A percentile compares a stretch with the other conserved stretches of the same genome.
Conservation (phyloP, 1,140 invertebrate species). For the Eubasilissa regina region DNA sequence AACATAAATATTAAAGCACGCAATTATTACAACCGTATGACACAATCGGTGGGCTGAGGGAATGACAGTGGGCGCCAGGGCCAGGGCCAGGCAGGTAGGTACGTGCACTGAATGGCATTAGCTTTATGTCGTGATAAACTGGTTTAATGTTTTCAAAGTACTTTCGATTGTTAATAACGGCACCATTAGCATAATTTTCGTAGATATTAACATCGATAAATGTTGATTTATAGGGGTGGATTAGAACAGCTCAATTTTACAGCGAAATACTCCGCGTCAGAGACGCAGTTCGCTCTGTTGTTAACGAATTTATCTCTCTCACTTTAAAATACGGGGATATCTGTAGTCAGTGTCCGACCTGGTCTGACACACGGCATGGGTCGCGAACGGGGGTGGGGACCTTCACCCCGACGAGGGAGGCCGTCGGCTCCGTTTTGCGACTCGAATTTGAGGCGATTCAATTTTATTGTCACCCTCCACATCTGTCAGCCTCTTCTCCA, state of each 20-base stretch:
- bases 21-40: slow-evolving; percentile 5
- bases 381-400: no score
- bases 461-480: slow-evolving; percentile 5
- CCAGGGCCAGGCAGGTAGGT: slow-evolving; percentile 24
- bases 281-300: slow-evolving; percentile 19
- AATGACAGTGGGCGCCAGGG: slow-evolving; percentile 22
- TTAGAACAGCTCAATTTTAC: slow-evolving; percentile 43
- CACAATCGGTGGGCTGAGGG: slow-evolving; percentile 14
- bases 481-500: background rate
- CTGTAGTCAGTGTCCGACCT: background rate
- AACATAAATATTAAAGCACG: background rate
- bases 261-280: slow-evolving; percentile 19
- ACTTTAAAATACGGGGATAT: background rate
- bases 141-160: slow-evolving; percentile 51
- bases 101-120: slow-evolving; percentile 46
- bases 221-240: slow-evolving; percentile 47
- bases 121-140: slow-evolving; percentile 49
- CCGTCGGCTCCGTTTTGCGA: background rate
- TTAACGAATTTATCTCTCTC: slow-evolving; percentile 16
- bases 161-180: slow-evolving; percentile 50
- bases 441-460: background rate
- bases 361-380: background rate
- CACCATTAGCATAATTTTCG: slow-evolving; percentile 55
- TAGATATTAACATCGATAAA: slow-evolving; percentile 52
- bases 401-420: background rate